Evolutionary conservation across 2,888 invertebrate species (phyloP).

Genomic region (Bimastos eiseni): DNA sequence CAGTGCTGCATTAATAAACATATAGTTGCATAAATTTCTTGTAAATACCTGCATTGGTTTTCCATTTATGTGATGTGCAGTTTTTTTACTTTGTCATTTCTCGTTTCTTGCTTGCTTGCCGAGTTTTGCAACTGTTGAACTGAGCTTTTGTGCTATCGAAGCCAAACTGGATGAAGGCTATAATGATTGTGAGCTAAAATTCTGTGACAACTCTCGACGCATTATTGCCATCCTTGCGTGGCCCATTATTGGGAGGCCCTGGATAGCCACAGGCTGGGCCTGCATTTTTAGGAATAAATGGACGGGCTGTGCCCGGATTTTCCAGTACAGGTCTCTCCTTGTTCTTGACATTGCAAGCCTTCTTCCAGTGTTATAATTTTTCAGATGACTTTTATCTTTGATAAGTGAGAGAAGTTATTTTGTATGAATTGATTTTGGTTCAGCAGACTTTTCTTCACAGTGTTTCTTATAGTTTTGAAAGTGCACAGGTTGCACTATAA

Average conservation of each 20-base stretch:
- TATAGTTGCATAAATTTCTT: neutral
- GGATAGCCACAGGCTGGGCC: neutral
- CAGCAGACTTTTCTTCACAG: neutral
- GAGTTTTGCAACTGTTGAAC: neutral
- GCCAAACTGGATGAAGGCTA: neutral
- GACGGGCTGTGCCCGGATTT: slow-evolving; percentile 20
- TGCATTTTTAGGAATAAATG: neutral
- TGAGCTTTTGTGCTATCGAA: neutral
- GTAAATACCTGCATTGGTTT: neutral
- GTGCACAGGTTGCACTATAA: too few species aligned
- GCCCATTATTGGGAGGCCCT: neutral
- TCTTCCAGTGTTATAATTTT: neutral
- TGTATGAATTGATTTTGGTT: slow-evolving; percentile 13
- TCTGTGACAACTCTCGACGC: neutral
- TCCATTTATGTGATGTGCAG: too few species aligned
- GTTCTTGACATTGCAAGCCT: neutral
- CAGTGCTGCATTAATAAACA: neutral
- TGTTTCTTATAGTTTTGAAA: too few species aligned
- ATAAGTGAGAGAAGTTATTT: neutral
- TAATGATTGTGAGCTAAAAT: neutral
- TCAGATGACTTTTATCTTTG: neutral
- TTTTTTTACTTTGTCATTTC: neutral
- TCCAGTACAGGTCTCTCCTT: neutral
- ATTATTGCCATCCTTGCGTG: neutral
- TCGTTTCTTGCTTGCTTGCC: neutral